Conservation (phyloP, 1,140 invertebrate species). For the Leguminivora glycinivorella region DNA sequence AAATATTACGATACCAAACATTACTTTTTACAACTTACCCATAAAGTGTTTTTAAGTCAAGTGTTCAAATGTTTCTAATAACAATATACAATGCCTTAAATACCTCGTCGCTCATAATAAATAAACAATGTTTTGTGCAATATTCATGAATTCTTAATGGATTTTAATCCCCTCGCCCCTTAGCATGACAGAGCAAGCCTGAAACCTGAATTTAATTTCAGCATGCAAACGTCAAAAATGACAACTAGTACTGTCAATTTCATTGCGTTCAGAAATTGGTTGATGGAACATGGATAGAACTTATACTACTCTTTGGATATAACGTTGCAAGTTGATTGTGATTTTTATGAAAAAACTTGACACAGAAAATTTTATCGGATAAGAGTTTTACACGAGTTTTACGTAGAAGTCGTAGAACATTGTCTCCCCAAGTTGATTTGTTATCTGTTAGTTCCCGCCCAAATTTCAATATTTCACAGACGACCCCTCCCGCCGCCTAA, state of each 20-base stretch:
- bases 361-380: no score
- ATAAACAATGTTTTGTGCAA: conserved; percentile 15
- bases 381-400: no score
- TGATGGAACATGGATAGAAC: no score
- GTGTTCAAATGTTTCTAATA: neutral
- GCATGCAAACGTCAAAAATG: neutral
- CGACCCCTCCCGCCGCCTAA: no score
- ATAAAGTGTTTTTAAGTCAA: conserved; percentile 6
- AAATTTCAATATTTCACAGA: neutral
- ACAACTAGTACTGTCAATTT: neutral
- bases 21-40: conserved; percentile 12
- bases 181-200: conserved; percentile 1
- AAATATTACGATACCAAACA: neutral
- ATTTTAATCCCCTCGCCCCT: conserved; percentile 12
- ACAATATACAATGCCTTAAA: neutral
- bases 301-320: no score
- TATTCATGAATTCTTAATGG: neutral
- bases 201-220: neutral
- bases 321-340: no score
- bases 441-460: neutral
- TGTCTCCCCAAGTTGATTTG: neutral
- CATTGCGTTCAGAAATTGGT: neutral
- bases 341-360: no score
- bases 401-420: no score
- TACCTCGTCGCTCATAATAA: conserved; percentile 19